Conservation (phyloP, 2,797 vertebrate species). For the Pangasius macronema region DNA sequence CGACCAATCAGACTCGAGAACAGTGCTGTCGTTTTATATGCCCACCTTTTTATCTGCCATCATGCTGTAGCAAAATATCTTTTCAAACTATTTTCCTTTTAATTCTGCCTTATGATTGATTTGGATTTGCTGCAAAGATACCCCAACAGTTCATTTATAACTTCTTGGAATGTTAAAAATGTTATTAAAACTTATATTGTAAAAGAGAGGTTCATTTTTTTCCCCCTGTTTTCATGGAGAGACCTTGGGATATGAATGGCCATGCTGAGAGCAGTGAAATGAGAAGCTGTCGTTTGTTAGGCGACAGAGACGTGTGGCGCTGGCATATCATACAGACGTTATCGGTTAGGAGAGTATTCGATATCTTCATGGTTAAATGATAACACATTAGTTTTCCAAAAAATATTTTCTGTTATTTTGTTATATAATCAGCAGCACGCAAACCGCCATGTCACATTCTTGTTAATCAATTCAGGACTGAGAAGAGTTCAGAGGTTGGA, state of each 20-base stretch:
- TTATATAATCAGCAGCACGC: neutral
- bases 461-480: neutral
- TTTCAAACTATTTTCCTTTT: neutral
- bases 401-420: neutral
- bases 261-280: conserved; percentile 13
- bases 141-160: neutral
- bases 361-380: neutral
- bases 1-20: neutral
- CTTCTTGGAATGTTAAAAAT: neutral
- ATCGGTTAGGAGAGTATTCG: neutral
- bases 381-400: neutral
- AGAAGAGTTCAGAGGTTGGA: neutral
- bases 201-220: neutral
- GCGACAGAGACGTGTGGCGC: neutral
- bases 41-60: neutral
- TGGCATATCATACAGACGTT: neutral
- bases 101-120: neutral
- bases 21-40: neutral
- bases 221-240: neutral
- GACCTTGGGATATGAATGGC: conserved; percentile 5
- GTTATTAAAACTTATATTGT: neutral
- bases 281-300: conserved; percentile 5
- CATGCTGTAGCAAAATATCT: neutral
- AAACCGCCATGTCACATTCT: neutral
- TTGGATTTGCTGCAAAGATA: neutral